These are phyloP conservation scores for Scaeva pyrastri DNA, from an alignment of 2,888 invertebrate genomes.

Conservation along the genomic window DNA sequence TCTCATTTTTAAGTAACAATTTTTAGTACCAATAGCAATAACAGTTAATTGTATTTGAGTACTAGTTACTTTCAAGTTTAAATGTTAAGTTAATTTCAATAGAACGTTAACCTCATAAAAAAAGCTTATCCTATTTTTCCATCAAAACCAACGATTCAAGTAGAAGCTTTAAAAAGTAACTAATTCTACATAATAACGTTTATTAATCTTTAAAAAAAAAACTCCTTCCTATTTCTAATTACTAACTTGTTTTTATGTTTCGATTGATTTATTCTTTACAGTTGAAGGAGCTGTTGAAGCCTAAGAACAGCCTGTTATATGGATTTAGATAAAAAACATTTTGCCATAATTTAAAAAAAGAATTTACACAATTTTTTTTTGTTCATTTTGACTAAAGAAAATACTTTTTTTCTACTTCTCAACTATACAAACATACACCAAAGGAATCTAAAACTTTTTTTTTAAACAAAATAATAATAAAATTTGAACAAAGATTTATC, in stretches of 20 bases:
- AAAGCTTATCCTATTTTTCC: neutral
- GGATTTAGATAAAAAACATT: conserved; percentile 74
- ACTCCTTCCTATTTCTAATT: conserved; percentile 76
- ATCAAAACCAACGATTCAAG: conserved; percentile 16
- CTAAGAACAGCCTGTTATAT: conserved; percentile 80
- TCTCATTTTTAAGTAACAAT: too few species aligned
- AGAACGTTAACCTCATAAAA: conserved; percentile 32
- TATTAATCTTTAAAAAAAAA: conserved; percentile 35
- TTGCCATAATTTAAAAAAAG: conserved; percentile 41
- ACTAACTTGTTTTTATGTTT: conserved; percentile 81
- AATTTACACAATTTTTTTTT: conserved; percentile 41
- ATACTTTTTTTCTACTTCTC: neutral
- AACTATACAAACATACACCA: conserved; percentile 3
- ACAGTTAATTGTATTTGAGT: too few species aligned
- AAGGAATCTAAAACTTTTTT: conserved; percentile 79
- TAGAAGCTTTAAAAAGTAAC: conserved; percentile 29
- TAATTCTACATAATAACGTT: conserved; percentile 10
- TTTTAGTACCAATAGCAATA: too few species aligned
- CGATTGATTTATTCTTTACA: conserved; percentile 84
- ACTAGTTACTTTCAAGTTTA: too few species aligned
- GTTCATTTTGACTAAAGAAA: too few species aligned
- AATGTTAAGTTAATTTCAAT: neutral
- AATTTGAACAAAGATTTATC: conserved; percentile 45
- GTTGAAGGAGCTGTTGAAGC: conserved; percentile 83
- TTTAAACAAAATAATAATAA: conserved; percentile 58